phyloP scores from a whole-genome alignment of 2,888 invertebrate genomes.

The Lasioglossum pauxillum region DNA sequence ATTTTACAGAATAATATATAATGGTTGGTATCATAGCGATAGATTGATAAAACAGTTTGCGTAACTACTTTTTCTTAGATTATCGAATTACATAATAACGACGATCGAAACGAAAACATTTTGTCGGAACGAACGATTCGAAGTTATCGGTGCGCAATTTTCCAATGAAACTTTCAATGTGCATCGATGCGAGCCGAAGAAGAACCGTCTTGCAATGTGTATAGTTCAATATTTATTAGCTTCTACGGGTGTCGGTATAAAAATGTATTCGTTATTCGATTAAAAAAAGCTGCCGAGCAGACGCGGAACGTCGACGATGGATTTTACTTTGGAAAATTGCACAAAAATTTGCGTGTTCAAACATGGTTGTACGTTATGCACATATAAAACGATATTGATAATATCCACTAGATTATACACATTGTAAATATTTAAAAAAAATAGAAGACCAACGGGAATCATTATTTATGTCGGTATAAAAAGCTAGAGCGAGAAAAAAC shows the following conservation, averaged over 20 bases:
- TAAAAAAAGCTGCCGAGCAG: constrained; percentile 1
- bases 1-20: constrained; percentile 77
- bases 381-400: constrained; percentile 37
- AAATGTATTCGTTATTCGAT: constrained; percentile 18
- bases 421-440: constrained; percentile 42
- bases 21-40: constrained; percentile 63
- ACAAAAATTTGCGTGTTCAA: constrained; percentile 52
- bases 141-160: constrained; percentile 62
- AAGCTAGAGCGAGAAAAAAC: constrained; percentile 22
- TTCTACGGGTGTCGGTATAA: constrained; percentile 23
- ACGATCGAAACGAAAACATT: constrained; percentile 48
- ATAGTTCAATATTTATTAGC: constrained; percentile 8
- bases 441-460: constrained; percentile 33
- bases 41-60: constrained; percentile 50
- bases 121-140: constrained; percentile 50
- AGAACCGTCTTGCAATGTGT: constrained; percentile 8
- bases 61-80: constrained; percentile 59
- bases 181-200: neutral
- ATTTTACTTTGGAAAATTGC: constrained; percentile 66
- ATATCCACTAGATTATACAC: constrained; percentile 37
- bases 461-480: constrained; percentile 37
- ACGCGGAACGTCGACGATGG: neutral
- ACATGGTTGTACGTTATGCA: constrained; percentile 60
- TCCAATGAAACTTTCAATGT: constrained; percentile 40
- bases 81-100: constrained; percentile 60